Conservation (phyloP, 2,113 vertebrate genomes). For the Neolamprologus cancellatus region DNA sequence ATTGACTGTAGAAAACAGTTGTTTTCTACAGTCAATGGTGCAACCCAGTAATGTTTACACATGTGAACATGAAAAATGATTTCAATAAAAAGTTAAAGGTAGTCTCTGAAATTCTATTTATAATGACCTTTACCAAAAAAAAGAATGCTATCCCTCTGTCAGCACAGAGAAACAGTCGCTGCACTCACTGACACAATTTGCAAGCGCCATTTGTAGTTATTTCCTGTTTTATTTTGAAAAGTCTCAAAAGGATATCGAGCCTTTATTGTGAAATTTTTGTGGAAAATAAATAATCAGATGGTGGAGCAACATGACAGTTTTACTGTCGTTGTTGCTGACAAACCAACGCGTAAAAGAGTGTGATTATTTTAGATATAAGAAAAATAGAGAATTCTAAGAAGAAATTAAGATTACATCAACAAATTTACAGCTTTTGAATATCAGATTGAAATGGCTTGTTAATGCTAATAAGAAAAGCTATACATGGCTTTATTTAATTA, state of each 20-base stretch:
- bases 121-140: neutral
- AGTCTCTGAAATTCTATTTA: neutral
- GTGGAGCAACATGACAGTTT: fast-evolving
- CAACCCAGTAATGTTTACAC: neutral
- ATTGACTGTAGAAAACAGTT: too few species aligned
- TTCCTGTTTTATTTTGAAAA: neutral
- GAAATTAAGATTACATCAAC: neutral
- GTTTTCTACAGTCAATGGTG: too few species aligned
- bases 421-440: neutral
- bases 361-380: neutral
- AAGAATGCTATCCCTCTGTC: neutral
- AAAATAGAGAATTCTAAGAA: neutral
- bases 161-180: neutral
- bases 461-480: neutral
- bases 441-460: neutral
- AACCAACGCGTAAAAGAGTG: fast-evolving
- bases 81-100: neutral
- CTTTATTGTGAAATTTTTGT: fast-evolving
- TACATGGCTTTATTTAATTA: neutral
- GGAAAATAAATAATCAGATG: neutral
- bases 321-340: fast-evolving
- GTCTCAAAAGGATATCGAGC: fast-evolving
- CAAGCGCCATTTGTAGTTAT: neutral
- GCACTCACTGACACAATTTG: neutral
- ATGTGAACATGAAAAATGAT: neutral